phyloP scores from a whole-genome alignment of 2,888 invertebrate species.

The Morinoia aosen region DNA sequence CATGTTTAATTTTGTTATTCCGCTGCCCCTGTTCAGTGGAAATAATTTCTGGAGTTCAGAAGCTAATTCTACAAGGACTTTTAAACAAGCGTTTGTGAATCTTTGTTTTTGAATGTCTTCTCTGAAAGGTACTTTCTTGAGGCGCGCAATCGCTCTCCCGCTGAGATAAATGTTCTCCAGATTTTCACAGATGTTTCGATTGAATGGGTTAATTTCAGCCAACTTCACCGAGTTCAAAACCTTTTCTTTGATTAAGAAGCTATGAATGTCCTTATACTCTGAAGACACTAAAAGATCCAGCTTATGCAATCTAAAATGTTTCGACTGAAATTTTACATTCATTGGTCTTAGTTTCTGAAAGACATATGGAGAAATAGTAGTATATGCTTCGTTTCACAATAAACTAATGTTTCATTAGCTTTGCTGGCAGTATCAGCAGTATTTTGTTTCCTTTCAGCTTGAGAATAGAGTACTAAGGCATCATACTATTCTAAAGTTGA shows the following conservation, averaged over 20 bases:
- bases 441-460: no score
- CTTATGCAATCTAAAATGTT: constrained; percentile 49
- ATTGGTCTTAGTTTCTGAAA: constrained; percentile 21
- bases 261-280: constrained; percentile 52
- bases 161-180: constrained; percentile 52
- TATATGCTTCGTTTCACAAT: constrained; percentile 54
- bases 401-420: neutral
- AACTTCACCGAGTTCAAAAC: constrained; percentile 24
- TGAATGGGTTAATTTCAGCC: constrained; percentile 16
- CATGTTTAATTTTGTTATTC: constrained; percentile 36
- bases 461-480: no score
- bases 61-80: constrained; percentile 46
- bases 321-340: constrained; percentile 55
- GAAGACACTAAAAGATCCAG: constrained; percentile 25
- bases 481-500: no score
- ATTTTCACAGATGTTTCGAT: constrained; percentile 15
- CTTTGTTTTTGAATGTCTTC: neutral
- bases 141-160: constrained; percentile 37
- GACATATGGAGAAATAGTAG: constrained; percentile 34
- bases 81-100: constrained; percentile 30
- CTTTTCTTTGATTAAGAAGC: constrained; percentile 50
- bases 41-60: constrained; percentile 31
- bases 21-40: constrained; percentile 32
- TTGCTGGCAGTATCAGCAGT: constrained; percentile 23
- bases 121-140: constrained; percentile 1